phyloP scores from a whole-genome alignment of 1,140 invertebrate species.

The Drosophila serrata region DNA sequence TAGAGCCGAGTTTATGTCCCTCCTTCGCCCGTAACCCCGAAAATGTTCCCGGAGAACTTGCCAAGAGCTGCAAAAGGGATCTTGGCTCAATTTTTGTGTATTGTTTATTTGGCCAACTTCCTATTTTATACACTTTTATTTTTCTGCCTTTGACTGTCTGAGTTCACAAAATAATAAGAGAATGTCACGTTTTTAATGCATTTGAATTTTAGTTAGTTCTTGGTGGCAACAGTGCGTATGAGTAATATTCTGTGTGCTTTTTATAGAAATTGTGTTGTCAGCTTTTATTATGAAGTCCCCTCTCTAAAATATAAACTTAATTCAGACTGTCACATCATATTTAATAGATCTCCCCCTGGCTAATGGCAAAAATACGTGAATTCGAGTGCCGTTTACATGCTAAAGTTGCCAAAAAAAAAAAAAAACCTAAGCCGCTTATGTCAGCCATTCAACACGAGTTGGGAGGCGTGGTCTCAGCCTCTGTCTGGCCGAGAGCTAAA shows the following conservation, averaged over 20 bases:
- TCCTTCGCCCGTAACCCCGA: conserved; percentile 1
- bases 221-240: neutral
- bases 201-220: neutral
- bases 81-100: conserved; percentile 17
- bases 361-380: conserved; percentile 29
- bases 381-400: conserved; percentile 61
- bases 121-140: neutral
- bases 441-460: neutral
- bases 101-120: conserved; percentile 18
- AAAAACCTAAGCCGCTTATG: conserved; percentile 71
- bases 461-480: conserved; percentile 10
- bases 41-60: conserved; percentile 13
- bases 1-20: conserved; percentile 71
- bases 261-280: neutral
- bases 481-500: conserved; percentile 44
- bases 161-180: neutral
- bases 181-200: neutral
- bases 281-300: neutral
- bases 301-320: neutral
- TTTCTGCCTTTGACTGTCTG: neutral
- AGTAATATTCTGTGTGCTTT: neutral
- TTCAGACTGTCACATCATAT: conserved; percentile 17
- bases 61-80: conserved; percentile 30
- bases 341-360: conserved; percentile 28
- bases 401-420: conserved; percentile 62